Conservation (phyloP, 2,797 vertebrate species). For the Vultur gryphus region DNA sequence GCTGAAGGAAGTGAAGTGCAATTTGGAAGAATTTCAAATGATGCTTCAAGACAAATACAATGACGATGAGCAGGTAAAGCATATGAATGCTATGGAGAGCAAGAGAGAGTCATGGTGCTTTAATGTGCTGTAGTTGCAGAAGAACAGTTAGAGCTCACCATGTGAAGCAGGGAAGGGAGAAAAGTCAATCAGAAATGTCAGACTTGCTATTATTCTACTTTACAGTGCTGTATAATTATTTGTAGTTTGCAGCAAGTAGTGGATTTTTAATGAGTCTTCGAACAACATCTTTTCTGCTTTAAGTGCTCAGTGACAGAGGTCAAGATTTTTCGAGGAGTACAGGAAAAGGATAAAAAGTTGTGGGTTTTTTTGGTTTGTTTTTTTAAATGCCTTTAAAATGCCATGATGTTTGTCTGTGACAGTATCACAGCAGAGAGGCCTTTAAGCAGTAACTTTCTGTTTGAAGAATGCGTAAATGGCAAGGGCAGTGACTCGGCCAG, state of each 20-base stretch:
- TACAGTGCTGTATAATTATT: not conserved
- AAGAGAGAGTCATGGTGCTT: not conserved
- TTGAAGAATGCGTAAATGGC: not conserved
- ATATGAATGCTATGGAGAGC: not conserved
- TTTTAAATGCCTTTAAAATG: not conserved
- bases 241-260: not conserved
- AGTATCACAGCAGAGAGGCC: not conserved
- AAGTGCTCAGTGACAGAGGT: not conserved
- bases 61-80: constrained; percentile 68
- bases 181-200: not conserved
- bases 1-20: constrained; percentile 83
- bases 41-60: constrained; percentile 80
- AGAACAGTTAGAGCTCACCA: not conserved
- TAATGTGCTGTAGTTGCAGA: not conserved
- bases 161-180: not conserved
- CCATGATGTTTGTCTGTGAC: not conserved
- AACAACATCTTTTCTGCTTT: not conserved
- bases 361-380: not conserved
- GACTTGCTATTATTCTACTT: not conserved
- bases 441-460: not conserved
- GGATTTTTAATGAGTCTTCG: not conserved
- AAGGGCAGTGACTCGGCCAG: not conserved
- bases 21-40: constrained; percentile 84
- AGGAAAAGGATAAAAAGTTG: not conserved
- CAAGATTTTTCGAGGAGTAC: not conserved